Percentiles rank a stretch among this genome's conserved stretches.
Evolutionary conservation across 2,888 invertebrate genomes (phyloP).

Genomic region (Cataglyphis albicans): DNA sequence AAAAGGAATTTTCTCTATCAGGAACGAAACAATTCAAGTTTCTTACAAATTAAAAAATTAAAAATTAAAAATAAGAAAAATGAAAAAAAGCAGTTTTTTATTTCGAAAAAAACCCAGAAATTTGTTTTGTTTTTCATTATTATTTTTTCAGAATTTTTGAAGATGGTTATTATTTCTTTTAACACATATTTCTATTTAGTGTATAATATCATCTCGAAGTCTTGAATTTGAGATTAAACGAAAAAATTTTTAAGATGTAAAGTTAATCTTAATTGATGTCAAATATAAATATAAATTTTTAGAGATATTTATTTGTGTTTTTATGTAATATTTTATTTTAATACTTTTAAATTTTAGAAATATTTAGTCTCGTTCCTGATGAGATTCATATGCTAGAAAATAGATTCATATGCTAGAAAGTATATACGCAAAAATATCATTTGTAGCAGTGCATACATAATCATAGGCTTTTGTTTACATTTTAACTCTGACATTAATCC

Average conservation of each 20-base stretch:
- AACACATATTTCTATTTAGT: no score
- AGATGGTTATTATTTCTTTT: no score
- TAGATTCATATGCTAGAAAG: background rate
- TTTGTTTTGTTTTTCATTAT: no score
- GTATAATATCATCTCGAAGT: no score
- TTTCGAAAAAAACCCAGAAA: no score
- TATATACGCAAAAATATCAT: background rate
- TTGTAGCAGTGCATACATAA: slow-evolving; percentile 21
- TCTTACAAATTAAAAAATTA: background rate
- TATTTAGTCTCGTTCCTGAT: background rate
- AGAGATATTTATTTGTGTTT: background rate
- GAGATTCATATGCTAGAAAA: background rate
- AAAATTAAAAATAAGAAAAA: background rate
- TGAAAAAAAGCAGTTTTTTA: no score
- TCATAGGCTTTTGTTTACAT: slow-evolving; percentile 34
- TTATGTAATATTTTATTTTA: background rate
- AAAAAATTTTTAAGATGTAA: background rate
- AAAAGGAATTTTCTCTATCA: background rate
- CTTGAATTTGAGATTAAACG: background rate
- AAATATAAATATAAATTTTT: background rate
- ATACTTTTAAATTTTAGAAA: background rate
- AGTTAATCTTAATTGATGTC: background rate
- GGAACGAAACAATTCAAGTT: slow-evolving; percentile 9
- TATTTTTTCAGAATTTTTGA: no score
- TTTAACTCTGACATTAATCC: slow-evolving; percentile 16